Base-by-base conservation (phyloP, 2,888 invertebrate species). In the Phragmatobia fuliginosa region DNA sequence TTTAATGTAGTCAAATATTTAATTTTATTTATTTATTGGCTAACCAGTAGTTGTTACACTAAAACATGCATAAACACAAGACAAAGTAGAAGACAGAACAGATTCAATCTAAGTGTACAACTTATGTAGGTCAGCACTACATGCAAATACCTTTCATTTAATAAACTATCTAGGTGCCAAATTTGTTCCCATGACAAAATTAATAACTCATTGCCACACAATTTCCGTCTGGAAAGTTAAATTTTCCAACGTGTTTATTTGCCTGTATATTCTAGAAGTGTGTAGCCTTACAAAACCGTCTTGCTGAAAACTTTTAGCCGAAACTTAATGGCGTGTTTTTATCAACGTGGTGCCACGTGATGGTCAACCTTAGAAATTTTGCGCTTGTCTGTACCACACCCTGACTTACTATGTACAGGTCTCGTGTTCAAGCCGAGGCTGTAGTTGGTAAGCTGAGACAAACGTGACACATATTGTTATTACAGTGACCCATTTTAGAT, bases 361-460 rank as follows among this genome's bases (percentile, higher is more conserved):
- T 41, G 21, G 25, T 8, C 11, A 2, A 16, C 7, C 52, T 25
- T 10, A 71, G 33, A 25, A 45, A 49, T 78, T 79, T 38, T 73
- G 75, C 63, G 10, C 74, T 66, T 78, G 79, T 66, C 74, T 80
- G 83, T 85, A 83, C 71, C 68, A 63, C 67, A 71, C 71, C 71
- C 79, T 82, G 81, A 81, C 79, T 74, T 61, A 62, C 68, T 76
- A 77, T 81, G 84, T 80, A 28, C 58, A 10, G 68, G 86, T 88
- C 88, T 85, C 88, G 88, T 88, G 88, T 85, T 67, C 73, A 71
- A 75, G 75, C 83, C 82, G 85, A 86, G 85, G 84, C 77, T 74
- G 31, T 31, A 60, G 41, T 68, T 58, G 25, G 66, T 68, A 60
- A 62, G 59, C 62, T 33, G 62, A 62, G 25, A 68, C 65, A 66